These are phyloP conservation scores for Syngnathus scovelli DNA, from an alignment of 2,113 vertebrate genomes.

Conservation along the genomic window DNA sequence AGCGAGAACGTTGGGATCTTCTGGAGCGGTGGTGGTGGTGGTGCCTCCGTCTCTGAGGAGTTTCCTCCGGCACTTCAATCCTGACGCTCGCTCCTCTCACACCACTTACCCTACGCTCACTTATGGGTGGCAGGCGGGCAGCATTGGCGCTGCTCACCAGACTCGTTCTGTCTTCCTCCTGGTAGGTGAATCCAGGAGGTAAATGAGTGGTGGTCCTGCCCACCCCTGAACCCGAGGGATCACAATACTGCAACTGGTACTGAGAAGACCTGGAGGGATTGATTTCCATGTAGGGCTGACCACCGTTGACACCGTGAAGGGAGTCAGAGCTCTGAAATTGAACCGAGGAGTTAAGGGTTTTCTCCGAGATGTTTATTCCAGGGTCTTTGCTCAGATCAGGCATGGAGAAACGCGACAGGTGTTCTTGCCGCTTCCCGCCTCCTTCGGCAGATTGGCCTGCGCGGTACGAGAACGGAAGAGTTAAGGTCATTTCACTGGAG, in stretches of 20 bases:
- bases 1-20: slow-evolving; percentile 86
- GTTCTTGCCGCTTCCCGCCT: slow-evolving; percentile 86
- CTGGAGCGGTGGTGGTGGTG: slow-evolving; percentile 66
- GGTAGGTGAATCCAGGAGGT: slow-evolving; percentile 87
- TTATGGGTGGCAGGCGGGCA: slow-evolving; percentile 79
- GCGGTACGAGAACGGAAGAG: slow-evolving; percentile 4
- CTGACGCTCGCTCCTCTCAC: slow-evolving; percentile 59
- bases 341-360: slow-evolving; percentile 86
- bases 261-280: slow-evolving; percentile 73
- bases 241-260: slow-evolving; percentile 76
- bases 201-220: slow-evolving; percentile 64
- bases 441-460: slow-evolving; percentile 85
- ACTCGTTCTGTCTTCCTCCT: slow-evolving; percentile 76
- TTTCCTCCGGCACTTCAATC: slow-evolving; percentile 67
- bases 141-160: slow-evolving; percentile 74
- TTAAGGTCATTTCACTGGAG: not conserved
- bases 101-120: slow-evolving; percentile 74
- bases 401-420: slow-evolving; percentile 96
- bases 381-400: slow-evolving; percentile 98
- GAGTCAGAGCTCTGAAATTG: slow-evolving; percentile 93
- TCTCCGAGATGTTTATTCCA: slow-evolving; percentile 91
- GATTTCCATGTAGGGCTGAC: slow-evolving; percentile 86
- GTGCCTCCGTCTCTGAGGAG: slow-evolving; percentile 75
- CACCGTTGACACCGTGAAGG: slow-evolving; percentile 81
- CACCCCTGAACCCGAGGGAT: slow-evolving; percentile 62